Evolutionary conservation across 2,888 invertebrate species (phyloP), one percentile per base, ranked within the genome.

Genomic region (Drosophila parthenogenetica): DNA sequence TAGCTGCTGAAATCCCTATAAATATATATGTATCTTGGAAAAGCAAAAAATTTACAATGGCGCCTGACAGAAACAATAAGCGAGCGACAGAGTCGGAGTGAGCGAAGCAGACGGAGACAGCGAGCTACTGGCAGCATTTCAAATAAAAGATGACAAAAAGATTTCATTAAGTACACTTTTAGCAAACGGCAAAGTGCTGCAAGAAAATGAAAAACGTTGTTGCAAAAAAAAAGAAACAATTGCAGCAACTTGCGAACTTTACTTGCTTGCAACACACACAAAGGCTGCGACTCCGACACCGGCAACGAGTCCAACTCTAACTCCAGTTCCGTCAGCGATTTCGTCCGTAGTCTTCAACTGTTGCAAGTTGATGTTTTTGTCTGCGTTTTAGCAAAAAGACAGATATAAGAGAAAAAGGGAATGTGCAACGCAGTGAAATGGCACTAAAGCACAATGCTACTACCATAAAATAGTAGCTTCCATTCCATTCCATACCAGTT

Each of bases 131-230:
- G 70, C 76, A 77, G 74, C 78, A 53, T 64, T 71, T 76, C 69
- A 82, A 84, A 81, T 85, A 78, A 79, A 80, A 90, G 85, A 90
- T 89, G 90, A 90, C 89, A 88, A 90, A 90, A 90, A 89, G 90
- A 90, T 90, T 90, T 90, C 89, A 90, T 90, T 90, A 90, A 89
- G 88, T 90, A 85, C 78, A 77, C 79, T 87, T 77, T 73, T 64
- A 71, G 79, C 80, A 73, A 76, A 78, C 79, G 64, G 67, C 70
- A 69, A 73, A 72, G 77, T 72, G 77, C 69, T 72, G 80, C 64
- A 70, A 64, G 59, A 69, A 75, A 81, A 83, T 71, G 70, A 75
- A 80, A 79, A 79, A 79, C 80, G 82, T 73, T 82, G 85, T 85
- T 82, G 81, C 81, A 79, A 59, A 79, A 78, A 29, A 19, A 19